These are phyloP conservation scores for Isotomurus palustris DNA, from an alignment of 2,888 invertebrate genomes.

Conservation along the genomic window DNA sequence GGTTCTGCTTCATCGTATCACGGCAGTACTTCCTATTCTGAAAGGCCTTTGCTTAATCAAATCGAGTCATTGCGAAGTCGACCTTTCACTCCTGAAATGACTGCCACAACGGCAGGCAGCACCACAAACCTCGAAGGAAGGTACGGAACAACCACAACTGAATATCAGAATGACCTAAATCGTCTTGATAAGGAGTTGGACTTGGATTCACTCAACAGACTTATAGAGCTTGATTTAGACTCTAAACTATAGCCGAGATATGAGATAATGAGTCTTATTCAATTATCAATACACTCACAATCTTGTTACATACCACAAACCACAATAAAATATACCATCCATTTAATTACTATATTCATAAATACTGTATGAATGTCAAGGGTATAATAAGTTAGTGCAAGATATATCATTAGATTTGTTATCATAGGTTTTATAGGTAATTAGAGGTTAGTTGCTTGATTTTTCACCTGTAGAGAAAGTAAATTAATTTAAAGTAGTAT, in stretches of 20 bases:
- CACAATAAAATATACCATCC: too few species aligned
- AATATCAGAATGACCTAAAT: slow-evolving; percentile 10
- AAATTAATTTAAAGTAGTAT: too few species aligned
- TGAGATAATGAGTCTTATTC: too few species aligned
- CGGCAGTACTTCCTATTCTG: neutral
- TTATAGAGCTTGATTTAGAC: slow-evolving; percentile 11
- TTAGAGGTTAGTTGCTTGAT: too few species aligned
- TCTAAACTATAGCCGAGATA: slow-evolving; percentile 11
- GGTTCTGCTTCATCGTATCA: neutral
- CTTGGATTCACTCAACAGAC: slow-evolving; percentile 5
- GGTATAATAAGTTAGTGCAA: too few species aligned
- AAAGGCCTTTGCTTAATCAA: neutral
- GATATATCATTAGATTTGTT: too few species aligned
- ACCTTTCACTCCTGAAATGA: neutral
- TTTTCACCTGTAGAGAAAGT: too few species aligned
- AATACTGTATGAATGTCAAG: too few species aligned
- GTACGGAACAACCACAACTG: neutral
- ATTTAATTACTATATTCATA: too few species aligned
- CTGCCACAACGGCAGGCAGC: neutral
- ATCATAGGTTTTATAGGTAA: too few species aligned
- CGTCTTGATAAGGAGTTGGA: slow-evolving; percentile 7
- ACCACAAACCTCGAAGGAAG: neutral
- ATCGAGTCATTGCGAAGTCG: neutral
- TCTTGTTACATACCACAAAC: too few species aligned
- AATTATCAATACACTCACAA: too few species aligned